Evolutionary conservation across 23 tunicate species (phyloP), one percentile per base, ranked within the genome.

Genomic region (Phallusia fumigata): DNA sequence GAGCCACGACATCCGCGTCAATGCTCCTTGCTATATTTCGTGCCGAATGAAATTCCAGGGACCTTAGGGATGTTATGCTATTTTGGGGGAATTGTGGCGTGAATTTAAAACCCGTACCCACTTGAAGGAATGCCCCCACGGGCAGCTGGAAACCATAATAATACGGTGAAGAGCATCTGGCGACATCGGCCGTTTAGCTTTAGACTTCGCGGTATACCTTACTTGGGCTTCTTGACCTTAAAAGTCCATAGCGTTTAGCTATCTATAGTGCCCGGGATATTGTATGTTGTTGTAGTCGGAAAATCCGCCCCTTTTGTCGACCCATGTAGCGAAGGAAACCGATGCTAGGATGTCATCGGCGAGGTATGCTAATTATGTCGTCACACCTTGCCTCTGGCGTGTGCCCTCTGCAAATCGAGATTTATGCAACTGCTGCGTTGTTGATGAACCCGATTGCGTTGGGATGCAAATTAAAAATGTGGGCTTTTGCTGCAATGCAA

Each of bases 321-420:
- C 69, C 40, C 45, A 40, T 40, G 40, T 21, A 74, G 40, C 78
- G 10, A 36, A 35, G 78, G 77, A 82, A 65, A 72, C 85, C 78
- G 85, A 49, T n/a, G 22, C 47, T 0, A 32, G 31, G 76, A n/a
- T 72, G 87, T 53, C 12, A 84, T 33, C 87, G 77, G 81, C 74
- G 73, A 0, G 77, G 76, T 24, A 84, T 84, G 53, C 33, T 75
- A 35, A 75, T 84, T 84, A 35, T 84, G 16, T 74, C 40, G 34
- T 74, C 36, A 74, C n/a, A n/a, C n/a, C n/a, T n/a, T n/a, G n/a
- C n/a, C n/a, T n/a, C n/a, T n/a, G n/a, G n/a, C 35, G 30, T 24
- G 28, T 24, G 69, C 15, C 13, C n/a, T n/a, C n/a, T n/a, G n/a
- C n/a, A n/a, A n/a, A n/a, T n/a, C n/a, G n/a, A n/a, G n/a, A n/a